These are phyloP conservation scores for Scelioninae gen. 2 DNA, from an alignment of 2,888 invertebrate genomes.

Conservation along the genomic window DNA sequence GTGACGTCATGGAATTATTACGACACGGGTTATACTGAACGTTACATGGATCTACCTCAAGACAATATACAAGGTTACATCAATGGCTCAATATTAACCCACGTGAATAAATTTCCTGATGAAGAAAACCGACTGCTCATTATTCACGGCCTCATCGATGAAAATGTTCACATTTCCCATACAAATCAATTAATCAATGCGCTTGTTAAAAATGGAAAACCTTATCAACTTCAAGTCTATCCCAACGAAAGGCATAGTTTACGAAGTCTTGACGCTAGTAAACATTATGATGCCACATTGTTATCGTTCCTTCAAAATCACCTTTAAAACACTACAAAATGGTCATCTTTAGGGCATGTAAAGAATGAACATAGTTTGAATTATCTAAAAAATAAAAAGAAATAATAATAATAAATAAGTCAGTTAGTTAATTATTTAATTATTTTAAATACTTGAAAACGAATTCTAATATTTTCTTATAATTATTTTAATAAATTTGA, in stretches of 20 bases:
- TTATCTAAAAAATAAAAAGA: too few species aligned
- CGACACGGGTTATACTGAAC: conserved; percentile 98
- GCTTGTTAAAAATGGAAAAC: conserved; percentile 95
- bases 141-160: conserved; percentile 98
- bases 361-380: not conserved
- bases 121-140: conserved; percentile 94
- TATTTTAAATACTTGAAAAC: too few species aligned
- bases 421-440: too few species aligned
- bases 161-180: conserved; percentile 99
- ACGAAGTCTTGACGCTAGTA: conserved; percentile 93
- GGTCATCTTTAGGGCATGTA: conserved; percentile 30
- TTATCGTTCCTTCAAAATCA: conserved; percentile 92
- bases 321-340: conserved; percentile 76
- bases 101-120: conserved; percentile 92
- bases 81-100: conserved; percentile 89
- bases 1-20: conserved; percentile 98
- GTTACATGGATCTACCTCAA: conserved; percentile 94
- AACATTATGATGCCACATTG: conserved; percentile 96
- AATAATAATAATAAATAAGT: too few species aligned
- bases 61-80: conserved; percentile 87
- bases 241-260: conserved; percentile 98
- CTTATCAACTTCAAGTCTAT: conserved; percentile 95
- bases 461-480: not conserved
- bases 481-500: not conserved
- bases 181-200: conserved; percentile 93